Percentiles rank a stretch among this genome's conserved stretches.
These are phyloP conservation scores for Ctenicera cuprea DNA, from an alignment of 2,888 invertebrate species.

Conservation along the genomic window DNA sequence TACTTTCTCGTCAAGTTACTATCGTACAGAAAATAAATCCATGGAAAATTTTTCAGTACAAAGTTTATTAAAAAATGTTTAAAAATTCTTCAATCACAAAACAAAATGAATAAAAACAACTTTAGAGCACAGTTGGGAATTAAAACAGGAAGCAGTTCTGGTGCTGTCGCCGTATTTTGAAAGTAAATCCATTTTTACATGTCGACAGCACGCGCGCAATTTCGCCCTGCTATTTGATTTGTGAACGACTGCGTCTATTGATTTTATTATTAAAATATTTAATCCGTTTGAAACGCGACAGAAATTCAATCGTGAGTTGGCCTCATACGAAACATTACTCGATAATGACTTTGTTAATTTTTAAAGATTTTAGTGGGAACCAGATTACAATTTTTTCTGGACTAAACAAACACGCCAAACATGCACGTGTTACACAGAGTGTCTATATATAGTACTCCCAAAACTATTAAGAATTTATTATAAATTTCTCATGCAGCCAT, in stretches of 20 bases:
- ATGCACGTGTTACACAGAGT: neutral
- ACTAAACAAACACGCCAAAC: neutral
- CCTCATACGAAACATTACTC: conserved; percentile 34
- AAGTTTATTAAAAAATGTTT: too few relatives aligned
- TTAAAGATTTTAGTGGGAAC: conserved; percentile 39
- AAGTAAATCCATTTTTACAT: conserved; percentile 55
- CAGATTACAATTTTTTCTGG: neutral
- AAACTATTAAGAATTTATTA: too few relatives aligned
- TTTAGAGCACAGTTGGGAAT: conserved; percentile 24
- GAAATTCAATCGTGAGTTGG: conserved; percentile 44
- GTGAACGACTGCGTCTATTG: conserved; percentile 54
- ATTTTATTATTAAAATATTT: conserved; percentile 57
- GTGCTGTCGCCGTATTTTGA: conserved; percentile 39
- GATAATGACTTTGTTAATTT: conserved; percentile 44
- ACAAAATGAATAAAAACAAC: conserved; percentile 31
- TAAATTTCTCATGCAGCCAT: too few relatives aligned
- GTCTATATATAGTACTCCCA: neutral
- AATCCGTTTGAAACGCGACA: conserved; percentile 51
- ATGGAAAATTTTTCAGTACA: too few relatives aligned
- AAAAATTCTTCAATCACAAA: conserved; percentile 2
- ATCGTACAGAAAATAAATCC: too few relatives aligned
- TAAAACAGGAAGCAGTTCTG: conserved; percentile 37
- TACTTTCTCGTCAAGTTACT: too few relatives aligned
- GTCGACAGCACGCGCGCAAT: conserved; percentile 55
- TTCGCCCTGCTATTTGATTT: conserved; percentile 52